phyloP scores from a whole-genome alignment of 2,113 vertebrate genomes.

The Cairina moschata region DNA sequence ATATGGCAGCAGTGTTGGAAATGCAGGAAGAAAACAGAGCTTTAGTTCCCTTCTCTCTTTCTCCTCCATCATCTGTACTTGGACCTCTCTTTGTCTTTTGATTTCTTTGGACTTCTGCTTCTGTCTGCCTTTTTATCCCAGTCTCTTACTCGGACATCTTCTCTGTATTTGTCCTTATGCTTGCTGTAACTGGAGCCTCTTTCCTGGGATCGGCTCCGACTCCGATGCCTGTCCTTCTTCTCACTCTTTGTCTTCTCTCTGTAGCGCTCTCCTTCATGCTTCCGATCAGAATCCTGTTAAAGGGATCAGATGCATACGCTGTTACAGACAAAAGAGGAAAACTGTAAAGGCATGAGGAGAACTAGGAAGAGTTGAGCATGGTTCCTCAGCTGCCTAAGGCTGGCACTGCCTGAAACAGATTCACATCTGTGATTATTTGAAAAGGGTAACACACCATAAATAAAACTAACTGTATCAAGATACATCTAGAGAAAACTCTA shows the following conservation, averaged over 20 bases:
- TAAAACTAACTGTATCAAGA: neutral
- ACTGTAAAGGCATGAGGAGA: neutral
- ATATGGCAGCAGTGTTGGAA: neutral
- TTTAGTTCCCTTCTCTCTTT: neutral
- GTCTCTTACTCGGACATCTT: conserved; percentile 66
- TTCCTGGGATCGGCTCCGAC: conserved; percentile 80
- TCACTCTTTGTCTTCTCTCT: conserved; percentile 79
- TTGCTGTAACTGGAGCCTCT: conserved; percentile 74
- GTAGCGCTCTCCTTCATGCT: conserved; percentile 68
- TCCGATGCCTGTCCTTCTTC: conserved; percentile 76
- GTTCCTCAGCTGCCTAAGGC: neutral
- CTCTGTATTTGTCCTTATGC: conserved; percentile 58
- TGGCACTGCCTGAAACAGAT: neutral
- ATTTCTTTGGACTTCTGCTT: conserved; percentile 85
- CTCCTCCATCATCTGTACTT: conserved; percentile 77
- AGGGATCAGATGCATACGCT: neutral
- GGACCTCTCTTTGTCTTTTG: conserved; percentile 86
- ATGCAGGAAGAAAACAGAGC: neutral
- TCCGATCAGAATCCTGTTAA: conserved; percentile 72
- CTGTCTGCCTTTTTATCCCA: conserved; percentile 79
- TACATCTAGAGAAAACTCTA: neutral
- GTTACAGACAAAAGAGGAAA: neutral
- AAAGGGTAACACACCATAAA: neutral
- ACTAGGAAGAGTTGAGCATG: neutral
- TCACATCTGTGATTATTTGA: neutral